A percentile compares a stretch with the other conserved stretches of the same genome.
Evolutionary conservation across 2,113 vertebrate genomes (phyloP).

Genomic region (Emydocephalus ijimae): DNA sequence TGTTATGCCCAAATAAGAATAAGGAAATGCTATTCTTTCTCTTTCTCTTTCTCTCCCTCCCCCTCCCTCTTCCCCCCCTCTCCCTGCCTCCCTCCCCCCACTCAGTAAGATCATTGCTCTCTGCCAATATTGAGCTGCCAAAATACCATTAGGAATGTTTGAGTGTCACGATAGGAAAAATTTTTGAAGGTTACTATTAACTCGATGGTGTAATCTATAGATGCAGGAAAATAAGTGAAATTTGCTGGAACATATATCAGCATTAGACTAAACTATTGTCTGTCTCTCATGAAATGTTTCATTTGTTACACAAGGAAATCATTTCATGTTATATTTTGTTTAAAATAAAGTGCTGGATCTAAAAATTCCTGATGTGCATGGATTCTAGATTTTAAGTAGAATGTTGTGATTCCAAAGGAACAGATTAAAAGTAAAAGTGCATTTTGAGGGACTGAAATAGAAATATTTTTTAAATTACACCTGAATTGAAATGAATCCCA

Average conservation of each 20-base stretch:
- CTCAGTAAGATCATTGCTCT: conserved; percentile 10
- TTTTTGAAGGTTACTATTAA: conserved; percentile 18
- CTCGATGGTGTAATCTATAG: not conserved
- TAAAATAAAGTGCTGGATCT: not conserved
- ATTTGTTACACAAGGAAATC: not conserved
- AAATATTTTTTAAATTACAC: not conserved
- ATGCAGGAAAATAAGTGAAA: not conserved
- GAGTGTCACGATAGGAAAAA: conserved; percentile 14
- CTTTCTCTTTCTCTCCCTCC: too few relatives aligned
- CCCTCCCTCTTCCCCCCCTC: accelerated
- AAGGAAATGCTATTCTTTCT: not conserved
- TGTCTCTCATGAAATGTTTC: not conserved
- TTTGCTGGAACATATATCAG: not conserved
- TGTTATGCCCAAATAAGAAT: not conserved
- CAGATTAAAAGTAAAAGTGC: not conserved
- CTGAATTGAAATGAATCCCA: not conserved
- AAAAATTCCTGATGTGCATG: not conserved
- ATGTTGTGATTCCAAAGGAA: not conserved
- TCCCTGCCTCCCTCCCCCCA: too few relatives aligned
- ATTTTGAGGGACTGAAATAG: not conserved
- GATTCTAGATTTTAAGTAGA: not conserved
- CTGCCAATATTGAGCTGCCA: conserved; percentile 18
- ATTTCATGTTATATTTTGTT: not conserved
- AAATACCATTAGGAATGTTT: conserved; percentile 29
- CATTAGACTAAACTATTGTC: not conserved